Conservation (phyloP, 1,140 invertebrate genomes). For the Drosophila orena region DNA sequence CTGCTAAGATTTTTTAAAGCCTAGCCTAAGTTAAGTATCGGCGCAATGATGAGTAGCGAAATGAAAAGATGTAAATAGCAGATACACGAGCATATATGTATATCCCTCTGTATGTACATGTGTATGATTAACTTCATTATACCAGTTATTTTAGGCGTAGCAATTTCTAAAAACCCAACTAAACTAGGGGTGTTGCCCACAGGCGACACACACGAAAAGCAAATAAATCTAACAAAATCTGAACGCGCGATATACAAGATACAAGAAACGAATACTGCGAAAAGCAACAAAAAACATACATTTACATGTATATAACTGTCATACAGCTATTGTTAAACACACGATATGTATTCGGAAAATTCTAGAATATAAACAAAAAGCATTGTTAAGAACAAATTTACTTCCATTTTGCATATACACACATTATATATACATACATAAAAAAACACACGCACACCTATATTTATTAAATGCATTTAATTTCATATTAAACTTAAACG, state of each 20-base stretch:
- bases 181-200: slow-evolving; percentile 21
- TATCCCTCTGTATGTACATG: slow-evolving; percentile 19
- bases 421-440: slow-evolving; percentile 41
- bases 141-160: slow-evolving; percentile 50
- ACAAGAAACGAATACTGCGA: slow-evolving; percentile 34
- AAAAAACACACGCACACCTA: slow-evolving; percentile 7
- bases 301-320: slow-evolving; percentile 64
- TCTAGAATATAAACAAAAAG: slow-evolving; percentile 57
- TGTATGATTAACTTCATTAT: slow-evolving; percentile 31
- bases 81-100: slow-evolving; percentile 26
- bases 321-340: slow-evolving; percentile 72
- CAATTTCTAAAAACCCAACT: slow-evolving; percentile 37
- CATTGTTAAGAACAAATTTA: slow-evolving; percentile 82
- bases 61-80: slow-evolving; percentile 60
- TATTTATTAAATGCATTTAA: slow-evolving; percentile 82
- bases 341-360: slow-evolving; percentile 61
- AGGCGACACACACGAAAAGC: slow-evolving; percentile 36
- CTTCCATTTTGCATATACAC: slow-evolving; percentile 70
- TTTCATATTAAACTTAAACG: slow-evolving; percentile 76
- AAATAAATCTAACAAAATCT: slow-evolving; percentile 67
- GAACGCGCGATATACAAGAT: slow-evolving; percentile 53
- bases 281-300: slow-evolving; percentile 18
- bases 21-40: slow-evolving; percentile 43
- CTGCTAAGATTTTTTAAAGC: slow-evolving; percentile 65
- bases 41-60: slow-evolving; percentile 41